Percentiles rank a stretch among this genome's conserved stretches.
Conservation (phyloP, 2,797 vertebrate species). For the Hyperoplus lanceolatus region DNA sequence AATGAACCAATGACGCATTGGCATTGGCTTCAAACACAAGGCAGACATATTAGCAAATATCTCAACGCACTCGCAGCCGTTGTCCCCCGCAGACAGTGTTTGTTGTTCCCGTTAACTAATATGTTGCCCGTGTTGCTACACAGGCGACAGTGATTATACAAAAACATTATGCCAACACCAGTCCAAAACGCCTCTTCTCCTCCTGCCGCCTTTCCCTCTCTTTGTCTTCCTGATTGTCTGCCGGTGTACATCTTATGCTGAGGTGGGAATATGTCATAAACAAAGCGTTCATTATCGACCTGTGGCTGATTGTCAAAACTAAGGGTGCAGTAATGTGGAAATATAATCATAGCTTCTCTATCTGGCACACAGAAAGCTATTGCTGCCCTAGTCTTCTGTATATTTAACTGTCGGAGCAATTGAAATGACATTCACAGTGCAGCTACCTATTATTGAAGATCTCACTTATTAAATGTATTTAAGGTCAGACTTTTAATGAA, state of each 20-base stretch:
- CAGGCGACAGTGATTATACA: conserved; percentile 59
- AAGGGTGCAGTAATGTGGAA: conserved; percentile 9
- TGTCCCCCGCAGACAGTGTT: conserved; percentile 59
- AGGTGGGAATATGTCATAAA: conserved; percentile 14
- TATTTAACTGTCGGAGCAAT: conserved; percentile 37
- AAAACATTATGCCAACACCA: conserved; percentile 59
- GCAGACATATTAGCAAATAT: conserved; percentile 36
- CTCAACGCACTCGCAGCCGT: conserved; percentile 37
- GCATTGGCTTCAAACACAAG: conserved; percentile 22
- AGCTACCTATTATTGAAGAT: conserved; percentile 14
- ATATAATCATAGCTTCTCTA: conserved; percentile 22
- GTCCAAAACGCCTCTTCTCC: conserved; percentile 57
- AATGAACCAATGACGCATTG: not conserved
- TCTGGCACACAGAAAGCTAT: conserved; percentile 7
- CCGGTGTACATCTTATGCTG: conserved; percentile 1
- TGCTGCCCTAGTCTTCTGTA: conserved; percentile 8
- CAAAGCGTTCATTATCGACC: conserved; percentile 20
- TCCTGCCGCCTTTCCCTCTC: conserved; percentile 11
- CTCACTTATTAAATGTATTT: not conserved
- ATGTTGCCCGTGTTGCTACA: conserved; percentile 54
- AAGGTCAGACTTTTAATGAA: too few relatives aligned
- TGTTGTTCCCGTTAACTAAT: conserved; percentile 66
- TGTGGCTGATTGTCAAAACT: conserved; percentile 27
- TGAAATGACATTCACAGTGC: conserved; percentile 37
- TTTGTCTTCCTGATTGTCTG: conserved; percentile 31